A percentile compares a stretch with the other conserved stretches of the same genome.
Conservation (phyloP, 2,888 invertebrate genomes). For the Xestoiulus laeticollis region DNA sequence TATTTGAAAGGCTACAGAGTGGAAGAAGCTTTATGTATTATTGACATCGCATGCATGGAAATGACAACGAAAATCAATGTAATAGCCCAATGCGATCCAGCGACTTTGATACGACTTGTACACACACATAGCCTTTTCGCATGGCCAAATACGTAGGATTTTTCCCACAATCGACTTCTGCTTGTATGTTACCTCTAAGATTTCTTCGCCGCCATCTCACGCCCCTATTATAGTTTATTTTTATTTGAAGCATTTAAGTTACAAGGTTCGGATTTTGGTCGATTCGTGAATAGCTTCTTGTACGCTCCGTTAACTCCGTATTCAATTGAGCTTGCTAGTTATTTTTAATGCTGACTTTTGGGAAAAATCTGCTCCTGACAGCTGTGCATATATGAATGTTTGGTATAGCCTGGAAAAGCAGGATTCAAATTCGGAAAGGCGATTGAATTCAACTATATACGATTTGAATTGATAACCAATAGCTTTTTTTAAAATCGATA, state of each 20-base stretch:
- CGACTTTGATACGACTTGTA: not conserved
- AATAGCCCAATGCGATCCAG: not conserved
- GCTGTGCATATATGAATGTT: not conserved
- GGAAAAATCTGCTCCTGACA: not conserved
- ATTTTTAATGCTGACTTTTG: constrained; percentile 31
- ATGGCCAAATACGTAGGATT: too few species aligned
- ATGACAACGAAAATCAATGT: not conserved
- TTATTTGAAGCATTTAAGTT: not conserved
- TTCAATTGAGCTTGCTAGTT: not conserved
- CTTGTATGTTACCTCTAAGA: not conserved
- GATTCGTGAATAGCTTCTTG: not conserved
- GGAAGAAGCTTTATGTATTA: constrained; percentile 29
- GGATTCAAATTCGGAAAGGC: not conserved
- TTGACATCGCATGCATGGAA: not conserved
- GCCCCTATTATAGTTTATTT: not conserved
- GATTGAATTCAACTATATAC: too few species aligned
- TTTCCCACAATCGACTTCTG: not conserved
- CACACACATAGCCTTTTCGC: not conserved
- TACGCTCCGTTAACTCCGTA: not conserved
- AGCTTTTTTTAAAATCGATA: too few species aligned
- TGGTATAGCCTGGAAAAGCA: not conserved
- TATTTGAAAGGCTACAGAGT: not conserved
- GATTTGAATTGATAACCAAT: too few species aligned
- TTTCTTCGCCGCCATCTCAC: not conserved
- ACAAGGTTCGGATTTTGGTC: not conserved